Percentiles rank a stretch among this genome's conserved stretches.
These are phyloP conservation scores for Myiopsitta monachus DNA, from an alignment of 2,113 vertebrate genomes.

Conservation along the genomic window DNA sequence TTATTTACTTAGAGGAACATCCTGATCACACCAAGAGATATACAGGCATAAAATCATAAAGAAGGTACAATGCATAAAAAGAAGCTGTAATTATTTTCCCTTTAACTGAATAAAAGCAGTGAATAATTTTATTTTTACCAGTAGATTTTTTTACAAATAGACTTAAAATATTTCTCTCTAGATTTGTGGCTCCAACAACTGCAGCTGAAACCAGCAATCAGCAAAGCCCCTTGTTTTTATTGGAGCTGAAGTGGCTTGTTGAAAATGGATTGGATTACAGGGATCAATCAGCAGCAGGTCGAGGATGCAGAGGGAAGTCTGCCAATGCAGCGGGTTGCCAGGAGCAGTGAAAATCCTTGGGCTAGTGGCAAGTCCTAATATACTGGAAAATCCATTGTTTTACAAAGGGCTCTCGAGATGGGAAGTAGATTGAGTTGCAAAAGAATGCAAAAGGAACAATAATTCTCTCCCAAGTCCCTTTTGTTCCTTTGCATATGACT, in stretches of 20 bases:
- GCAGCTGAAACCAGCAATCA: slow-evolving; percentile 69
- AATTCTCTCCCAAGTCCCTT: not conserved
- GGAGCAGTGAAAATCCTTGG: slow-evolving; percentile 63
- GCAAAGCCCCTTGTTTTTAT: slow-evolving; percentile 68
- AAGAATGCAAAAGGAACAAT: slow-evolving; percentile 37
- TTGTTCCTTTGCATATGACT: not conserved
- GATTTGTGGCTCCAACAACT: slow-evolving; percentile 65
- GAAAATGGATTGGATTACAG: slow-evolving; percentile 70
- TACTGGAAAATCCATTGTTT: slow-evolving; percentile 69
- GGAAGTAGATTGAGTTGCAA: slow-evolving; percentile 26
- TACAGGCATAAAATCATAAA: not conserved
- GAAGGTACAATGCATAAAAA: not conserved
- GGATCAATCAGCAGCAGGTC: slow-evolving; percentile 73
- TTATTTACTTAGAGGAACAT: not conserved
- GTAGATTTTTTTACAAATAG: slow-evolving; percentile 36
- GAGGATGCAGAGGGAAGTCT: slow-evolving; percentile 59
- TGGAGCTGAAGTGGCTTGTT: slow-evolving; percentile 68
- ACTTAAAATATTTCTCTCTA: slow-evolving; percentile 55
- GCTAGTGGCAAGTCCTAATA: slow-evolving; percentile 53
- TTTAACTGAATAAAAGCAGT: slow-evolving; percentile 26
- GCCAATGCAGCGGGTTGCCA: slow-evolving; percentile 57
- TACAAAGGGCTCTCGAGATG: slow-evolving; percentile 56
- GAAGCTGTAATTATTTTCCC: not conserved
- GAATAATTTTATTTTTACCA: slow-evolving; percentile 13
- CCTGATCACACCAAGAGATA: not conserved